A percentile compares a stretch with the other conserved stretches of the same genome.
Conservation (phyloP, 2,113 vertebrate genomes). For the Epinephelus lanceolatus region DNA sequence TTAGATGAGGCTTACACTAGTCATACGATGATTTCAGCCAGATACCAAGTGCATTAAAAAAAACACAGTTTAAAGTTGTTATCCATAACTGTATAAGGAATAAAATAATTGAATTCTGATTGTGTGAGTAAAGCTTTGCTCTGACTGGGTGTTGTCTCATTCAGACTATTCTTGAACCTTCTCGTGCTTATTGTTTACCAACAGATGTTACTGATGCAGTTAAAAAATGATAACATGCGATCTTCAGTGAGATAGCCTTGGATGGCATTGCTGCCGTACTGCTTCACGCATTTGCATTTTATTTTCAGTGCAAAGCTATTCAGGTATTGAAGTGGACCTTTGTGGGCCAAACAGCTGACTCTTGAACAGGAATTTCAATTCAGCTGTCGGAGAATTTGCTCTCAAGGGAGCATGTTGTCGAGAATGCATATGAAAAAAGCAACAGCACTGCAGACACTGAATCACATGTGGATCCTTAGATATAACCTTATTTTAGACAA, state of each 20-base stretch:
- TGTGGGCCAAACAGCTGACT: not conserved
- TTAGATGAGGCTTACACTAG: not conserved
- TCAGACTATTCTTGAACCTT: not conserved
- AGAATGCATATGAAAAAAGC: not conserved
- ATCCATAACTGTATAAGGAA: not conserved
- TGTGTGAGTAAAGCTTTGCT: not conserved
- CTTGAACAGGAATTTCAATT: not conserved
- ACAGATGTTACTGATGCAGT: not conserved
- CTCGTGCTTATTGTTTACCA: not conserved
- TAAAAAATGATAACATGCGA: not conserved
- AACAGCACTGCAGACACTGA: not conserved
- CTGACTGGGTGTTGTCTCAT: not conserved
- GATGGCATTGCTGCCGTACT: not conserved
- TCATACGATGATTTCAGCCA: not conserved
- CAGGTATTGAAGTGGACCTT: not conserved
- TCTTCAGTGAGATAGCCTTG: not conserved
- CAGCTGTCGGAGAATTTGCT: not conserved
- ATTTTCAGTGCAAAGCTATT: not conserved
- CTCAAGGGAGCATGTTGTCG: not conserved
- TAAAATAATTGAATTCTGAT: not conserved
- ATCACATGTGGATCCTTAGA: not conserved
- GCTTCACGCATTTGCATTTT: constrained; percentile 9
- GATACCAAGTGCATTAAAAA: not conserved
- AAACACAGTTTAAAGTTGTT: not conserved
- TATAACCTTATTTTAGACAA: no score